A percentile compares a stretch with the other conserved stretches of the same genome.
Conservation (phyloP, 2,113 vertebrate genomes). For the Gadus macrocephalus region DNA sequence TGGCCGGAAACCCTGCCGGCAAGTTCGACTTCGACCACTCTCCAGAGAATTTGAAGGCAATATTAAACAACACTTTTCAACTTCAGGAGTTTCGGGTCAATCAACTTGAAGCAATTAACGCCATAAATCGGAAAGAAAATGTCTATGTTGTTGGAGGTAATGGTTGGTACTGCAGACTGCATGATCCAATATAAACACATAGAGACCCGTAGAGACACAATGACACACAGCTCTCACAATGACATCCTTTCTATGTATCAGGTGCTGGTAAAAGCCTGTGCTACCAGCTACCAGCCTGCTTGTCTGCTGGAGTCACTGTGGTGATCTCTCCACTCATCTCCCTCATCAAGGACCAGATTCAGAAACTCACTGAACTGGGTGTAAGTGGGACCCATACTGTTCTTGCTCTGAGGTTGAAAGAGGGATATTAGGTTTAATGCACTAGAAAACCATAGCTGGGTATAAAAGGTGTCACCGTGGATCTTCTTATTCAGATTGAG, state of each 20-base stretch:
- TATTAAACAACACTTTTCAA: conserved; percentile 91
- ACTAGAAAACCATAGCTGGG: no score
- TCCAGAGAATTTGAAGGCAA: conserved; percentile 87
- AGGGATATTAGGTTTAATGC: no score
- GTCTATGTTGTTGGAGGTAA: conserved; percentile 96
- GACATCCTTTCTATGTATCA: conserved; percentile 38
- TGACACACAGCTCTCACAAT: neutral
- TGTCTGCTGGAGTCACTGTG: conserved; percentile 86
- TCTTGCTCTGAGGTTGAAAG: neutral
- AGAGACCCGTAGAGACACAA: neutral
- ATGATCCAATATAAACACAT: neutral
- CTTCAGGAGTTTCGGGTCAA: conserved; percentile 91
- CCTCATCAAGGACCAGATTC: conserved; percentile 94
- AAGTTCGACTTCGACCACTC: conserved; percentile 78
- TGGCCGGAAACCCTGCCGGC: conserved; percentile 59
- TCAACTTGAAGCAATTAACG: conserved; percentile 95
- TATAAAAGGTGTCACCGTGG: no score
- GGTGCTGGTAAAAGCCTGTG: conserved; percentile 96
- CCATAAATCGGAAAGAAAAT: conserved; percentile 78
- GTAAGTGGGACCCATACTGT: conserved; percentile 69
- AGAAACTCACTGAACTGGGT: conserved; percentile 91
- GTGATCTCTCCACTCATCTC: conserved; percentile 94
- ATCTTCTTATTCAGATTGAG: conserved; percentile 76
- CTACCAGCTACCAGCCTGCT: conserved; percentile 92
- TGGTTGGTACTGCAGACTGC: conserved; percentile 64